A percentile compares a stretch with the other conserved stretches of the same genome.
Conservation (phyloP, 2,797 vertebrate species). For the Sciurus vulgaris region DNA sequence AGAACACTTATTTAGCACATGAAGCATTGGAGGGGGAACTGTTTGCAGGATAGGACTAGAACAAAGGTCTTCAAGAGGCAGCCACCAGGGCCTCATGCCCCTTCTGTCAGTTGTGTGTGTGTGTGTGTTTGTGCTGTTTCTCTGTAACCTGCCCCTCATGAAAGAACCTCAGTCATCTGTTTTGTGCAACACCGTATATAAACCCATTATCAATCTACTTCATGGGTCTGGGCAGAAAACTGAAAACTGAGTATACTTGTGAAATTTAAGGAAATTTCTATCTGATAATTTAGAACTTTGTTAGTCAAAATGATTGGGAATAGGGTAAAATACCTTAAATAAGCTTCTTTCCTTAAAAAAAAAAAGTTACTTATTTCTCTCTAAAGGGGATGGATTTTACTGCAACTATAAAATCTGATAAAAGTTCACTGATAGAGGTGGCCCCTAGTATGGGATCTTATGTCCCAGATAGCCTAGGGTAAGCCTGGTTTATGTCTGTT, state of each 20-base stretch:
- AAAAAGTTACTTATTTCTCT: not conserved
- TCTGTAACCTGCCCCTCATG: not conserved
- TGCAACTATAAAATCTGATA: not conserved
- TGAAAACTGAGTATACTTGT: not conserved
- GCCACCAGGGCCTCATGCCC: not conserved
- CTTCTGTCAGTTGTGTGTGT: not conserved
- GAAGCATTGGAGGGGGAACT: not conserved
- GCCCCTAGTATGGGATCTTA: not conserved
- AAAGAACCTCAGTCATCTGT: not conserved
- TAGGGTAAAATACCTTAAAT: not conserved
- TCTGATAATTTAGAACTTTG: not conserved
- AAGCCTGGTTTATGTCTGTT: not conserved
- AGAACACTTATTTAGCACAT: not conserved
- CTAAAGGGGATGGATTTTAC: too few species aligned
- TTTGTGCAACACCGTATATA: not conserved
- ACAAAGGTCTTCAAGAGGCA: not conserved
- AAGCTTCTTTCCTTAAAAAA: not conserved
- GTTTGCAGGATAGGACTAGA: not conserved
- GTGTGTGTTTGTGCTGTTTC: not conserved
- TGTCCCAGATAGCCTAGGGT: not conserved
- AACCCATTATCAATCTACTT: not conserved
- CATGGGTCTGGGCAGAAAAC: not conserved
- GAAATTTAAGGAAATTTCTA: not conserved
- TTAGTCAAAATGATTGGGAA: not conserved
- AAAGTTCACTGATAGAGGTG: not conserved